Evolutionary conservation across 2,888 invertebrate species (phyloP).

Genomic region (Schizotus pectinicornis): DNA sequence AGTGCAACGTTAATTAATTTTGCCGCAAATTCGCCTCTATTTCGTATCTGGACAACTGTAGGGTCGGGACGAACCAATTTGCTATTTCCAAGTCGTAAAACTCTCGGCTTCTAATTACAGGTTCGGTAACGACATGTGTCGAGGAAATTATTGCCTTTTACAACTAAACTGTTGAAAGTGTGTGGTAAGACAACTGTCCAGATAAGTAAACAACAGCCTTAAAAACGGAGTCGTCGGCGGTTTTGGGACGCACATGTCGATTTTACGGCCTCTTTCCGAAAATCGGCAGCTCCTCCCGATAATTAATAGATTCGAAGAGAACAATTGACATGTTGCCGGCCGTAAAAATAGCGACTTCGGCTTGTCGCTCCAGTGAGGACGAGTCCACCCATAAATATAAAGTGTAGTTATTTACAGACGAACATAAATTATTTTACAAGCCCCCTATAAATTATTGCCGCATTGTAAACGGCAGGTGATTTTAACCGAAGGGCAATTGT

Average conservation of each 20-base stretch:
- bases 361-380: constrained; percentile 27
- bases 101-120: constrained; percentile 24
- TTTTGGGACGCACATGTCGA: constrained; percentile 4
- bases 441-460: constrained; percentile 50
- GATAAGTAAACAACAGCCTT: constrained; percentile 27
- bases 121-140: constrained; percentile 29
- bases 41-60: constrained; percentile 3
- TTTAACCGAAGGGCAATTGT: constrained; percentile 28
- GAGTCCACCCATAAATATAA: constrained; percentile 29
- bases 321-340: constrained; percentile 28
- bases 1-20: no score
- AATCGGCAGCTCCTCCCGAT: constrained; percentile 19
- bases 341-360: constrained; percentile 30
- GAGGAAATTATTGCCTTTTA: constrained; percentile 26
- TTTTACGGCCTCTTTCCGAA: constrained; percentile 20
- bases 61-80: constrained; percentile 6
- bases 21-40: constrained; percentile 5
- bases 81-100: constrained; percentile 14
- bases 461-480: constrained; percentile 51
- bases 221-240: constrained; percentile 18
- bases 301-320: constrained; percentile 16
- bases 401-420: constrained; percentile 47
- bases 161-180: constrained; percentile 25
- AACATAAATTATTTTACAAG: constrained; percentile 53
- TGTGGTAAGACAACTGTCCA: constrained; percentile 25